Base-by-base conservation (phyloP, 2,888 invertebrate genomes). In the Agriopis aurantiaria region DNA sequence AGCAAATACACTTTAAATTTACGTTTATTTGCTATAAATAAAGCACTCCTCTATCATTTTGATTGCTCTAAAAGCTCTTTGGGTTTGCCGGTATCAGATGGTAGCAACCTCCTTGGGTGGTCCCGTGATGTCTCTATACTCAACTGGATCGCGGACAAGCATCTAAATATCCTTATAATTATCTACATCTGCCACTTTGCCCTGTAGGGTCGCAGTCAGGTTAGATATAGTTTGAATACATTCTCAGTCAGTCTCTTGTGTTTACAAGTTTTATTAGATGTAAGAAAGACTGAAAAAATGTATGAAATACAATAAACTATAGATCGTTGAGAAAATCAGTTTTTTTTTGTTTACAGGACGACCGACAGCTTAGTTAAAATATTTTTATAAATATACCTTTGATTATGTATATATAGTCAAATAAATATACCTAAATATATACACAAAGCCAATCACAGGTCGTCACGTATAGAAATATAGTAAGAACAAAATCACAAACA, bases 131-230 rank as follows among this genome's bases (percentile, higher is more conserved):
- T 88, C 91, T 92, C 90, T 91, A 92, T 93, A 88, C 76, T 78
- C 80, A 78, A 75, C 75, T 73, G 73, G 76, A 75, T 75, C 82
- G 85, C 87, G 88, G 86, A 86, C 88, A 87, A 83, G 88, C 88
- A 88, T 89, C 86, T 91, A 90, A 90, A 91, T 91, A 87, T 89
- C 88, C 91, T 89, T 91, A 90, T 92, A 91, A 91, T 91, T 91
- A 89, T 87, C 86, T 86, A 90, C 90, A 91, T 89, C 87, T 89
- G 91, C 91, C 87, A 89, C 86, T 86, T 85, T 82, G 81, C 82
- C 75, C 75, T n/a, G 79, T 84, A 84, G 79, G 82, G 81, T 75
- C 72, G 73, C 77, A 69, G 78, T 80, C 72, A 73, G 57, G 69
- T 69, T 62, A 51, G 71, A 9, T 49, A 59, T 49, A 59, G 8